A percentile compares a stretch with the other conserved stretches of the same genome.
Evolutionary conservation across 2,113 vertebrate species (phyloP).

Genomic region (Galbula dea): DNA sequence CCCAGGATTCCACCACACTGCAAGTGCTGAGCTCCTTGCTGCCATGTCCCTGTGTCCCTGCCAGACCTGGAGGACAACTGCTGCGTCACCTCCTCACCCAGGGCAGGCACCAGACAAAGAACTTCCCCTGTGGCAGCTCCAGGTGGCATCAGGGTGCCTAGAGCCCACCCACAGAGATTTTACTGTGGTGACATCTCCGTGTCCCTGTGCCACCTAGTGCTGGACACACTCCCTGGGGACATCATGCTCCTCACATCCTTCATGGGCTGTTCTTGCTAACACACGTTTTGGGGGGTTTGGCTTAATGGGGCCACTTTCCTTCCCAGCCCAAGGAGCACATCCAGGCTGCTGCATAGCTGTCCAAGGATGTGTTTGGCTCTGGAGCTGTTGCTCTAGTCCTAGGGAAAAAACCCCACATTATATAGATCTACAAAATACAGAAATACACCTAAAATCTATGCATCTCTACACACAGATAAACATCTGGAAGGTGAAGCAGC

Average conservation of each 20-base stretch:
- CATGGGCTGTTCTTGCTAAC: neutral
- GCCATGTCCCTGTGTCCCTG: neutral
- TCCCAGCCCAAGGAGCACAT: rapidly evolving
- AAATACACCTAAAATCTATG: too few relatives aligned
- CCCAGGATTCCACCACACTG: neutral
- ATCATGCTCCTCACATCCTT: rapidly evolving
- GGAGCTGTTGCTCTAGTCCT: neutral
- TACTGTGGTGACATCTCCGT: neutral
- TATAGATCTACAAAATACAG: too few relatives aligned
- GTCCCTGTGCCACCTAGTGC: neutral
- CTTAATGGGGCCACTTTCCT: neutral
- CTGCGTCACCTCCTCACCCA: neutral
- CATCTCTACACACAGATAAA: neutral
- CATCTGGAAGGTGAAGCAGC: neutral
- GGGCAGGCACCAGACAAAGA: neutral
- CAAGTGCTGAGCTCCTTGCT: neutral
- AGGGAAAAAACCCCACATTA: neutral
- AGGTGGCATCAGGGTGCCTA: neutral
- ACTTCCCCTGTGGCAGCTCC: neutral
- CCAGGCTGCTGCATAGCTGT: neutral
- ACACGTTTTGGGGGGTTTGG: rapidly evolving
- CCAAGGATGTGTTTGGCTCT: neutral
- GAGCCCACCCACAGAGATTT: neutral
- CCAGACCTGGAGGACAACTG: neutral
- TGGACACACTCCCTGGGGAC: neutral